Base-by-base conservation (phyloP, 2,797 vertebrate species). In the Simalia tracyae region DNA sequence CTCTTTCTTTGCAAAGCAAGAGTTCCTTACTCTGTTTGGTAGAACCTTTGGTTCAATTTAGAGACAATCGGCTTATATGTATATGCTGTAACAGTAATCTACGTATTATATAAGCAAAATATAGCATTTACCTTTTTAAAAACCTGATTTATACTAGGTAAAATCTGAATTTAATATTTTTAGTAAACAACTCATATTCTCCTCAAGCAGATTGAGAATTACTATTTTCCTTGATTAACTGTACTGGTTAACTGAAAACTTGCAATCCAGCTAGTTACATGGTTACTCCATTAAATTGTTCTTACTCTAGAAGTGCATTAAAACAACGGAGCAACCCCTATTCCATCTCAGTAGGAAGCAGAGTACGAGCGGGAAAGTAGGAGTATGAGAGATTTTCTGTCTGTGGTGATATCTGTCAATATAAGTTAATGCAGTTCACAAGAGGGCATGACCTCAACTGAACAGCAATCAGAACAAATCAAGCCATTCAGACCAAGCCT, bases 391-490 rank as follows among this genome's bases (percentile, higher is more conserved):
- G 59, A 90, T 90, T 28, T 90, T 63, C 57, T 9, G 46, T 56
- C 63, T 89, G 11, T 26, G 85, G 85, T 92, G 22, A n/a, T 1
- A 57, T 1, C 1, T 92, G 54, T 93, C 4, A 0, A 92, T 86
- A 95, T 66, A 17, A 28, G 42, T 66, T 91, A 93, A 94, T 94
- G 56, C 9, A 92, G 91, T 84, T 90, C 90, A 63, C 66, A 94
- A 94, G 88, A 93, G 86, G 87, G n/a, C 50, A 68, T 94, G 92
- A 92, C 86, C 88, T 94, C 91, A 91, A 1, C 0, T 89, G 93
- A 93, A 31, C 0, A 2, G 64, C 31, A 66, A 12, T 72, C 91
- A 93, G 86, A 94, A 93, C 46, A 42, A 84, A 28, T 5, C 0
- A 0, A 0, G 0, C 26, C 7, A 56, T 10, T 0, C 0, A 91